Percentiles rank a stretch among this genome's conserved stretches.
Conservation (phyloP, 1,140 invertebrate genomes). For the Melitaea cinxia region DNA sequence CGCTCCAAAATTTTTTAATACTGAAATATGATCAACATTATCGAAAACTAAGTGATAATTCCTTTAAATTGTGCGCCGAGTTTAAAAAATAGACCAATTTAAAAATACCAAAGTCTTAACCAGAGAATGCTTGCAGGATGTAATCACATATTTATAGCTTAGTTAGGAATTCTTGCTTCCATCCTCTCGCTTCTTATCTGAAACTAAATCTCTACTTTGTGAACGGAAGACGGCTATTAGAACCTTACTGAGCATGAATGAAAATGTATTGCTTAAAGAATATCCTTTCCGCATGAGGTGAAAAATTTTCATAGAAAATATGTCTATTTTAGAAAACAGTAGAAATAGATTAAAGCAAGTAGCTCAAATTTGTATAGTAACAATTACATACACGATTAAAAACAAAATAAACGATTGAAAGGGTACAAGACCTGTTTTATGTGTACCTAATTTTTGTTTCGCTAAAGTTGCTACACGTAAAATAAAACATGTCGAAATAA, state of each 20-base stretch:
- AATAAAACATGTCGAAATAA: too few species aligned
- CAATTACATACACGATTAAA: too few species aligned
- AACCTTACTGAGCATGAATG: constrained; percentile 34
- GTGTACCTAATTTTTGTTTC: too few species aligned
- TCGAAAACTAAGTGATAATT: neutral
- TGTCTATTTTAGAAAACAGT: neutral
- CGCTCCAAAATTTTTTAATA: too few species aligned
- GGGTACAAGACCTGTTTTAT: too few species aligned
- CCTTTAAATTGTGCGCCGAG: constrained; percentile 4
- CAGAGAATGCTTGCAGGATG: constrained; percentile 27
- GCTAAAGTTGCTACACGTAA: too few species aligned
- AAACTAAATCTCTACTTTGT: constrained; percentile 42
- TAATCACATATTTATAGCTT: constrained; percentile 44
- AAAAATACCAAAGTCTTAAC: constrained; percentile 27
- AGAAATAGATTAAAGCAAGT: too few species aligned
- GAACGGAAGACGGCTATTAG: constrained; percentile 40
- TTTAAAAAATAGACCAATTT: constrained; percentile 24
- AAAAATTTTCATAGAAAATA: constrained; percentile 4
- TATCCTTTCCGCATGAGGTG: neutral
- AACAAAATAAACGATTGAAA: too few species aligned
- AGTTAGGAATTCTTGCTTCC: constrained; percentile 41
- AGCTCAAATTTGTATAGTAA: too few species aligned
- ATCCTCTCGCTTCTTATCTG: constrained; percentile 38
- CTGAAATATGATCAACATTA: neutral
- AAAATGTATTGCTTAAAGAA: constrained; percentile 37